Evolutionary conservation across 2,113 vertebrate genomes (phyloP), one percentile per base, ranked within the genome.

Genomic region (Phaethornis superciliosus): DNA sequence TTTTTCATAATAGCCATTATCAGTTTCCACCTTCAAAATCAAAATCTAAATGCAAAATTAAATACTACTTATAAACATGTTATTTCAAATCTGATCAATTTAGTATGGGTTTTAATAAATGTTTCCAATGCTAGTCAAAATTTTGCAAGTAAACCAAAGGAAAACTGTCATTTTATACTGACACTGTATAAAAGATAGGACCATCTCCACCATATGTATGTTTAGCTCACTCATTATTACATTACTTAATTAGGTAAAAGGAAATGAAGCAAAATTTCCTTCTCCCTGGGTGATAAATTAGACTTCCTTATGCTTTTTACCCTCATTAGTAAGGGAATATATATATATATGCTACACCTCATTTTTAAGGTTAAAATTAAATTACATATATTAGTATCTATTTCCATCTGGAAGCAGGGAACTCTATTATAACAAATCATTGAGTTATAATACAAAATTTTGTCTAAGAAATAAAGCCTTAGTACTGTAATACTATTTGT

Each of bases 171-270:
- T 94, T 95, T 96, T 81, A 68, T 85, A 81, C 58, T 27, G 47
- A 88, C 22, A 75, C 58, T 93, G 84, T 24, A 15, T 54, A 91
- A 87, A 88, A 71, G 80, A 93, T 89, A 32, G 30, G 37, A 54
- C 44, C 63, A 58, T 92, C 89, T 81, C 75, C 85, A 94, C 55
- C 84, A 81, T 22, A 54, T 52, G 51, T 52, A 83, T 68, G 68
- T 81, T 96, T 92, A 83, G 81, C 56, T 93, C 74, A 79, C 90
- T 76, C 46, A 93, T 93, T 95, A 88, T 94, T 91, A 71, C 59
- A 92, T 97, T 94, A 96, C 89, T 95, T 96, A 96, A 95, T 97
- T 96, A 95, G 84, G 55, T 85, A 91, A 95, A 95, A 94, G 88
- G 89, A 97, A 97, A 96, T 93, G 7, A 78, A 93, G 27, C 70